A percentile compares a stretch with the other conserved stretches of the same genome.
Conservation (phyloP, 2,888 invertebrate species). For the Aporophyla nigra region DNA sequence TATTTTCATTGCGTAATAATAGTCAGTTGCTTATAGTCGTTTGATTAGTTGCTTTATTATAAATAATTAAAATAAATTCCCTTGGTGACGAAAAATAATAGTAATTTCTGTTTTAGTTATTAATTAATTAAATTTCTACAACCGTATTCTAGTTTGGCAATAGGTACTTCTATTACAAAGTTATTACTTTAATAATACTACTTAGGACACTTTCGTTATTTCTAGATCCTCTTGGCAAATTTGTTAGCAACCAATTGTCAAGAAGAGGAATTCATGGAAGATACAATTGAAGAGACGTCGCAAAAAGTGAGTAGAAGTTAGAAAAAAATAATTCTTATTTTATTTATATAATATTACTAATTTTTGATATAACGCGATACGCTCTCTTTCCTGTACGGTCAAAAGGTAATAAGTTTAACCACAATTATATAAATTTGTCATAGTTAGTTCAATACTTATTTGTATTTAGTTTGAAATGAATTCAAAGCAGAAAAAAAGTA, state of each 20-base stretch:
- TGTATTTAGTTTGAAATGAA: too few species aligned
- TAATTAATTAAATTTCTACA: not conserved
- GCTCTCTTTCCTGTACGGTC: too few species aligned
- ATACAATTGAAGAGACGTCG: constrained; percentile 65
- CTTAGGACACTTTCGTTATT: constrained; percentile 37
- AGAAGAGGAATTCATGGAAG: constrained; percentile 76
- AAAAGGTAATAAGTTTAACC: too few species aligned
- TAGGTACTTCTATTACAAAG: not conserved
- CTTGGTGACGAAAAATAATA: not conserved
- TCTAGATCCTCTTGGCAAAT: constrained; percentile 84
- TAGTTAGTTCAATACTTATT: too few species aligned
- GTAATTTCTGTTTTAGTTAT: not conserved
- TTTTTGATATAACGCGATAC: too few species aligned
- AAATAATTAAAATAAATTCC: constrained; percentile 1
- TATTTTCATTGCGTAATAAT: not conserved
- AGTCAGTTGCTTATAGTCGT: not conserved
- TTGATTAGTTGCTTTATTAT: constrained; percentile 4
- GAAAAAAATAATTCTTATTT: too few species aligned
- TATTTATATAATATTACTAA: too few species aligned
- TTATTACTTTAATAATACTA: not conserved
- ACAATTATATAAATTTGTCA: too few species aligned
- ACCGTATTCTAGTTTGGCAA: not conserved
- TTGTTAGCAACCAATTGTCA: constrained; percentile 82
- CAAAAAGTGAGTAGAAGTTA: constrained; percentile 71
- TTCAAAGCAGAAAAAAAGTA: too few species aligned